Evolutionary conservation across 2,797 vertebrate genomes (phyloP), one percentile per base, ranked within the genome.

Genomic region (Eremophila alpestris): DNA sequence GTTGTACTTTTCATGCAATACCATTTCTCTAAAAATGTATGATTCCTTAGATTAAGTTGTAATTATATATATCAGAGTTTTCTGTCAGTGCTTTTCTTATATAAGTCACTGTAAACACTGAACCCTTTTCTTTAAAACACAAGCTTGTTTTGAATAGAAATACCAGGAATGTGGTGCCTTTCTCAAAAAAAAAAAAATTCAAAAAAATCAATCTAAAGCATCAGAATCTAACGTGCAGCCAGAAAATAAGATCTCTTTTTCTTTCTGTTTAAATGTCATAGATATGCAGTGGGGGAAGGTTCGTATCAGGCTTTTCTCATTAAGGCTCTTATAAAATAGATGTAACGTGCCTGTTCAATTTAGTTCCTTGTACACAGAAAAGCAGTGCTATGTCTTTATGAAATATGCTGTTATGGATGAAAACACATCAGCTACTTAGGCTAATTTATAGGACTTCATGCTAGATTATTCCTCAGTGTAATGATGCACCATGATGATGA

Each of bases 381-480:
- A 87, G 77, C 81, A 69, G 65, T 62, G 54, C 22, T 85, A 32
- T 82, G 77, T 87, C 89, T 94, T 90, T 63, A 76, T 95, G 91
- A 95, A 96, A 93, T 95, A 92, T 5, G 22, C 77, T 87, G 75
- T 69, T 94, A 95, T 56, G 77, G 95, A 85, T 95, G 95, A 87
- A 96, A 95, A 95, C 81, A 60, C 92, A 86, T 80, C 88, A 83
- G 83, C 93, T 90, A 85, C 96, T 97, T 95, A 74, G 90, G 71
- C 78, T 93, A 95, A 95, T 96, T 96, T 96, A 96, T 96, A 90
- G 71, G 65, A 85, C 83, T 97, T 95, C 91, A 56, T 94, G 90
- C 87, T 88, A 92, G 86, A 95, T 97, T 95, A 94, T 96, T 96
- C 78, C 49, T 95, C 87, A 94, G 6, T 74, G 76, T 94, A 97